Percentiles rank a stretch among this genome's conserved stretches.
These are phyloP conservation scores for Cyanistes caeruleus DNA, from an alignment of 2,113 vertebrate genomes.

Conservation along the genomic window DNA sequence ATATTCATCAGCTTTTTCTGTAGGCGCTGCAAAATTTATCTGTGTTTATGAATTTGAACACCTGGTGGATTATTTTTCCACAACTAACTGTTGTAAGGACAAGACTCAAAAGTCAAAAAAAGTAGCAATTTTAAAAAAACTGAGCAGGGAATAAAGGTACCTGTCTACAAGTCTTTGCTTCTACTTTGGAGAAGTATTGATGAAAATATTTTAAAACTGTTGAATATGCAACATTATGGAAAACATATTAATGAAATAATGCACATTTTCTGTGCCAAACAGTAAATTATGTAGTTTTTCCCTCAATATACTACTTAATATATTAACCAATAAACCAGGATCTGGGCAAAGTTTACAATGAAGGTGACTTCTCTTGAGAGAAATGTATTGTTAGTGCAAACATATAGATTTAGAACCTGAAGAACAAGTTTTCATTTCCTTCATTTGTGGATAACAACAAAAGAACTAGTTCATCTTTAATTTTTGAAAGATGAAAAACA, in stretches of 20 bases:
- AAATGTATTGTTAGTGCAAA: neutral
- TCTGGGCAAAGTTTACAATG: neutral
- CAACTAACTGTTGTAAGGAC: neutral
- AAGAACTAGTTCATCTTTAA: constrained; percentile 62
- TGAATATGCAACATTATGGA: neutral
- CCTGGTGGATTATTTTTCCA: neutral
- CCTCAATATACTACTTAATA: neutral
- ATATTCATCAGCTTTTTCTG: neutral
- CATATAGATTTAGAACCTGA: neutral
- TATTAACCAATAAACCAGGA: neutral
- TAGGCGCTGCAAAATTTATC: neutral
- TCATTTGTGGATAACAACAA: constrained; percentile 39
- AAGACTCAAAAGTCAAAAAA: neutral
- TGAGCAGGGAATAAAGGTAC: neutral
- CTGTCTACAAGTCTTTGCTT: neutral
- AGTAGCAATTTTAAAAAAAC: neutral
- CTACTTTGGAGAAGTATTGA: neutral
- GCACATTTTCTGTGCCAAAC: neutral
- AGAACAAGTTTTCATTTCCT: constrained; percentile 27
- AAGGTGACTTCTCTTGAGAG: neutral
- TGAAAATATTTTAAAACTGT: neutral
- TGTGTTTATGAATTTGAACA: neutral
- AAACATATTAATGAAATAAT: neutral
- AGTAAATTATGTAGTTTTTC: neutral
- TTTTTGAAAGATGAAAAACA: constrained; percentile 68